Evolutionary conservation across 1,140 invertebrate species (phyloP).

Genomic region (Meloidogyne chitwoodi): DNA sequence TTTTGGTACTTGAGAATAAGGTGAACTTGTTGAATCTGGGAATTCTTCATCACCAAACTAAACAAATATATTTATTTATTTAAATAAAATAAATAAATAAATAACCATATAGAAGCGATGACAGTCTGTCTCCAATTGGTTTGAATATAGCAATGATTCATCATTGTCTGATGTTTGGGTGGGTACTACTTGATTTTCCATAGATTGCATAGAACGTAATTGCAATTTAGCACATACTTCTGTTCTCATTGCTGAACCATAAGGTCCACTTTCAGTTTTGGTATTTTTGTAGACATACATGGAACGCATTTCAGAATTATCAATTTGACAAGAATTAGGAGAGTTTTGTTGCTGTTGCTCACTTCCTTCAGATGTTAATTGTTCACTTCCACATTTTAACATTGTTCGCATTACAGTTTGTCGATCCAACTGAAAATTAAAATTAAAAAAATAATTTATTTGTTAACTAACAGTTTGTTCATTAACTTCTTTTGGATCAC

Average conservation of each 20-base stretch:
- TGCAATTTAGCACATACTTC: slow-evolving; percentile 14
- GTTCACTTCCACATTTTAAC: slow-evolving; percentile 1
- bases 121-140: slow-evolving; percentile 31
- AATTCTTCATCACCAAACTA: slow-evolving; percentile 25
- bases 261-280: not conserved
- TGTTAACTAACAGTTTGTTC: not conserved
- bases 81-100: not conserved
- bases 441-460: not conserved
- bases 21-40: slow-evolving; percentile 15
- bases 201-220: not conserved
- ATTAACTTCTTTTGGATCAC: slow-evolving; percentile 28
- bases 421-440: not conserved
- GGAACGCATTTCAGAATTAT: slow-evolving; percentile 15
- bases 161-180: slow-evolving; percentile 19
- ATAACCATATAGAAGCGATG: slow-evolving; percentile 41
- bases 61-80: not conserved
- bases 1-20: slow-evolving; percentile 33
- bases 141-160: slow-evolving; percentile 38
- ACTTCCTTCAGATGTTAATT: not conserved
- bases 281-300: slow-evolving; percentile 27
- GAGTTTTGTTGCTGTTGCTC: not conserved
- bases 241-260: slow-evolving; percentile 23
- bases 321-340: slow-evolving; percentile 16
- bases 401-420: not conserved
- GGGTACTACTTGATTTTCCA: not conserved